Evolutionary conservation across 2,113 vertebrate genomes (phyloP).

Genomic region (Limanda limanda): DNA sequence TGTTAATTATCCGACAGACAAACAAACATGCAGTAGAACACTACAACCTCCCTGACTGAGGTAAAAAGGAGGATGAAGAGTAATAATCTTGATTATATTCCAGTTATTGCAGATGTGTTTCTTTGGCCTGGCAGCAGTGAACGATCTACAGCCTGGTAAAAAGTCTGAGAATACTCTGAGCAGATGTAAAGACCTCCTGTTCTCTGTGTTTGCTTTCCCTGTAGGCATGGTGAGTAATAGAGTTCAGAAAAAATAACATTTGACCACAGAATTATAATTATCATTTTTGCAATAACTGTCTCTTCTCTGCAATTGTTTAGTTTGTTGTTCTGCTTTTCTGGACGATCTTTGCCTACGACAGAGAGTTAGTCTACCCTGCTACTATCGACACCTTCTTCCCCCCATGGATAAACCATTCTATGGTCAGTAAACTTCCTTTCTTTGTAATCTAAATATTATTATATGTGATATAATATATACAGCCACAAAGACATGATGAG

Average conservation of each 20-base stretch:
- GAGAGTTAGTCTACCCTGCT: conserved; percentile 88
- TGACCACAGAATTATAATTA: neutral
- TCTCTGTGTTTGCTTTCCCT: conserved; percentile 81
- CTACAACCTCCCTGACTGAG: neutral
- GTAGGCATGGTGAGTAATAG: conserved; percentile 78
- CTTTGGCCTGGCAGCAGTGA: conserved; percentile 76
- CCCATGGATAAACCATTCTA: conserved; percentile 88
- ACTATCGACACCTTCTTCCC: conserved; percentile 86
- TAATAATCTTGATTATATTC: conserved; percentile 28
- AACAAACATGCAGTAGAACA: too few relatives aligned
- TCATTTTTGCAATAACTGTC: neutral
- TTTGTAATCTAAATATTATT: neutral
- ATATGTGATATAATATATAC: too few relatives aligned
- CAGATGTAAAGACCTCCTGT: conserved; percentile 75
- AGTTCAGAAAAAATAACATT: neutral
- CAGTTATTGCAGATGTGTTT: conserved; percentile 80
- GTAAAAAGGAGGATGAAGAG: neutral
- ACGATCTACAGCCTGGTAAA: conserved; percentile 66
- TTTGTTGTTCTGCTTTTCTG: conserved; percentile 91
- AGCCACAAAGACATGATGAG: neutral
- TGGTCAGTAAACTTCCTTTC: conserved; percentile 75
- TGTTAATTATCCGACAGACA: too few relatives aligned
- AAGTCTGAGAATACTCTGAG: conserved; percentile 42
- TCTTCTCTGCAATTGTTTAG: conserved; percentile 64
- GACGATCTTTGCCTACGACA: conserved; percentile 86